Percentiles rank a stretch among this genome's conserved stretches.
Conservation (phyloP, 2,113 vertebrate species). For the Cacatua alba region DNA sequence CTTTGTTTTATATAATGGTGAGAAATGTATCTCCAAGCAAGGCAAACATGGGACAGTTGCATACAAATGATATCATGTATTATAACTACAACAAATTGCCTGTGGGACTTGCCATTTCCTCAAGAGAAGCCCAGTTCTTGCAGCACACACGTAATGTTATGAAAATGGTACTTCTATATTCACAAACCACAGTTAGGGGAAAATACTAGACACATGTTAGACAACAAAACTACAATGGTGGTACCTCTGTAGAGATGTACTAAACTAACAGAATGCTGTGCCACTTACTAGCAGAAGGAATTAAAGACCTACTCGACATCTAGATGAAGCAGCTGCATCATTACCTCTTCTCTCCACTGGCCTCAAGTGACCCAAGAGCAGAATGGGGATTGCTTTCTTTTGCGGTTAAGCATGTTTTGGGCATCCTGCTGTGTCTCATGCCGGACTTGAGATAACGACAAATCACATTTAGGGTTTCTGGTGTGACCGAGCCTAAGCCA, state of each 20-base stretch:
- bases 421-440: neutral
- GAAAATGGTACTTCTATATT: slow-evolving; percentile 50
- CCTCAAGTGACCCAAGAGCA: neutral
- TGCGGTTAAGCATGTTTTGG: accelerated
- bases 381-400: neutral
- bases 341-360: neutral
- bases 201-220: slow-evolving; percentile 71
- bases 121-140: slow-evolving; percentile 77
- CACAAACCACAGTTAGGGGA: slow-evolving; percentile 66
- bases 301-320: neutral
- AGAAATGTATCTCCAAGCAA: neutral
- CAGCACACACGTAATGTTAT: slow-evolving; percentile 56
- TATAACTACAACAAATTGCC: accelerated
- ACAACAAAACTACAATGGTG: slow-evolving; percentile 66
- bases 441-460: neutral
- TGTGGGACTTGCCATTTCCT: slow-evolving; percentile 51
- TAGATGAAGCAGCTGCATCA: neutral
- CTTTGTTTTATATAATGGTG: neutral
- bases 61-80: accelerated
- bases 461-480: neutral
- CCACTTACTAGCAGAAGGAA: neutral
- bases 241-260: neutral
- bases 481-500: neutral
- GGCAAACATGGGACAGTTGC: neutral
- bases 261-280: neutral